phyloP scores from a whole-genome alignment of 2,113 vertebrate species.

The Strix uralensis region DNA sequence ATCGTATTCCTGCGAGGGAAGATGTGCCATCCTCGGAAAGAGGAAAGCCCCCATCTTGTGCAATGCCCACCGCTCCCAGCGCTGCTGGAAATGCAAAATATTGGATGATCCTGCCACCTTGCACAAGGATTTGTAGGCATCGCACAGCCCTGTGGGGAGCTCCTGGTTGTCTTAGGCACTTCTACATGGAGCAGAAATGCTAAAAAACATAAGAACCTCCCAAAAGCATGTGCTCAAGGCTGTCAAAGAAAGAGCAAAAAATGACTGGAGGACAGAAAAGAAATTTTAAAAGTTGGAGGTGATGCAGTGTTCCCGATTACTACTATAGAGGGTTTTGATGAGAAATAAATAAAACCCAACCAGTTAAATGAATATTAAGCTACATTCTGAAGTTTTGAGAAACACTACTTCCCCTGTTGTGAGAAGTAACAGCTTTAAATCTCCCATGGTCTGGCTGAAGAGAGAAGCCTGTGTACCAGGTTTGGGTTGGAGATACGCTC shows the following conservation, averaged over 20 bases:
- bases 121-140: not conserved
- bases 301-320: not conserved
- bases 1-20: fast-evolving
- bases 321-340: not conserved
- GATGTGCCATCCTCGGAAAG: not conserved
- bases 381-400: not conserved
- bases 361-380: not conserved
- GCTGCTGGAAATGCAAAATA: not conserved
- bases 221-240: not conserved
- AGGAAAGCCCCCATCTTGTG: not conserved
- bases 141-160: fast-evolving
- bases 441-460: not conserved
- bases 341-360: not conserved
- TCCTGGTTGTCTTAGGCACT: not conserved
- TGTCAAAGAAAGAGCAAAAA: not conserved
- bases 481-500: not conserved
- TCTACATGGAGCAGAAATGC: not conserved
- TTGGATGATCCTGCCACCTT: not conserved
- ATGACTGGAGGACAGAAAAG: not conserved
- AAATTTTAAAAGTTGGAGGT: not conserved
- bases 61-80: not conserved
- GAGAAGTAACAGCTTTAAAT: not conserved
- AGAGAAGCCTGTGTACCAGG: fast-evolving
- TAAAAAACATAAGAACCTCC: not conserved
- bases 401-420: not conserved